Percentiles rank a stretch among this genome's conserved stretches.
Evolutionary conservation across 2,113 vertebrate genomes (phyloP).

Genomic region (Smithornis capensis): DNA sequence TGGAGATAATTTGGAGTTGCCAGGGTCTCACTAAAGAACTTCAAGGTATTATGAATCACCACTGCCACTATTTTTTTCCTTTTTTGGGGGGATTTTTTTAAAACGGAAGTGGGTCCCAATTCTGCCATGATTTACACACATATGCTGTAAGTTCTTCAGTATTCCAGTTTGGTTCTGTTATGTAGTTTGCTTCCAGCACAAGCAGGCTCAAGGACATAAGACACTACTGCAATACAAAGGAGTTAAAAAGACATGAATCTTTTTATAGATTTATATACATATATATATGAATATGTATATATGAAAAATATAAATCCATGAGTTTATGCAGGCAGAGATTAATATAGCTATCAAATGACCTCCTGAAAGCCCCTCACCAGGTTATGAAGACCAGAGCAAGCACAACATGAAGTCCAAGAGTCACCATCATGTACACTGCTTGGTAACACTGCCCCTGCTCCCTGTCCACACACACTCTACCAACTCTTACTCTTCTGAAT

Average conservation of each 20-base stretch:
- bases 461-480: not conserved
- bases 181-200: not conserved
- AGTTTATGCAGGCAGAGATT: not conserved
- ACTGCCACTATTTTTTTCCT: not conserved
- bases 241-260: not conserved
- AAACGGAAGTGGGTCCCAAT: not conserved
- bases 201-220: not conserved
- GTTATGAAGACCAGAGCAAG: not conserved
- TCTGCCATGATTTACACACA: not conserved
- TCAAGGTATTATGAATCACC: conserved; percentile 23
- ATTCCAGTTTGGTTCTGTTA: not conserved
- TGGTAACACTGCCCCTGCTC: not conserved
- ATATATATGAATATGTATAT: not conserved
- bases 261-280: not conserved
- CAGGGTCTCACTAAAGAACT: conserved; percentile 39
- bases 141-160: not conserved
- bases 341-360: not conserved
- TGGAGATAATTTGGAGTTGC: conserved; percentile 36
- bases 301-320: not conserved
- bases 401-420: not conserved
- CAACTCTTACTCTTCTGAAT: not conserved
- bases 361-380: not conserved
- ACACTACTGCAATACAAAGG: not conserved
- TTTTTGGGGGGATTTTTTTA: not conserved
- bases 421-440: not conserved